A percentile compares a stretch with the other conserved stretches of the same genome.
These are phyloP conservation scores for Eupithecia tripunctaria DNA, from an alignment of 2,888 invertebrate genomes.

Conservation along the genomic window DNA sequence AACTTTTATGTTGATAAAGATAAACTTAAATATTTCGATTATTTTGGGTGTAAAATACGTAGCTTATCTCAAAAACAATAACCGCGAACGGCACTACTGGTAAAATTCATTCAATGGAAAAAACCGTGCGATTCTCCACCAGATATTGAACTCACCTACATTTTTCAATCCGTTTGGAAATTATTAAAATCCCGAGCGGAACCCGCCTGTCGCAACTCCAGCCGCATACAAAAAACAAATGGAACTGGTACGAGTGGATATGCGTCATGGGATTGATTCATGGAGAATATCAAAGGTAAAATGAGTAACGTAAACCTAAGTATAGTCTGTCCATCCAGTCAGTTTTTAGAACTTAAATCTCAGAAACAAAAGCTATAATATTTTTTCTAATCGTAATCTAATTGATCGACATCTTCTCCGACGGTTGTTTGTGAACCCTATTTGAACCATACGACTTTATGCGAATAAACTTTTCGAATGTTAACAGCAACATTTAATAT, in stretches of 20 bases:
- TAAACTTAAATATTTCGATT: neutral
- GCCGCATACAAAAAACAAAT: conserved; percentile 32
- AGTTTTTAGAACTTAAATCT: neutral
- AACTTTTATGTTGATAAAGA: neutral
- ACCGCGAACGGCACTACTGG: conserved; percentile 11
- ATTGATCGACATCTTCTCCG: too few species aligned
- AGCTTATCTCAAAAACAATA: neutral
- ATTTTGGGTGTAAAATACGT: neutral
- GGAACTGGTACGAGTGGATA: conserved; percentile 25
- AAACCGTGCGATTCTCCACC: conserved; percentile 27
- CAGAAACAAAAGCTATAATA: neutral
- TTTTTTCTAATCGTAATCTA: too few species aligned
- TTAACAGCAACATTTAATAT: neutral
- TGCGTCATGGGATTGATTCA: neutral
- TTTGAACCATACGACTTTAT: neutral
- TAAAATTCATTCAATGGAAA: conserved; percentile 35
- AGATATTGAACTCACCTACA: conserved; percentile 47
- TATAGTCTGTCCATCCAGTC: neutral
- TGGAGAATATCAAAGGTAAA: neutral
- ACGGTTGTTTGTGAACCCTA: neutral
- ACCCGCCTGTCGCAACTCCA: conserved; percentile 53
- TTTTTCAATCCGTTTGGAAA: conserved; percentile 67
- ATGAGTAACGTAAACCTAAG: neutral
- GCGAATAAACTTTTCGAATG: neutral
- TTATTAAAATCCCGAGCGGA: conserved; percentile 68